A percentile compares a stretch with the other conserved stretches of the same genome.
Conservation (phyloP, 64 coral and sea anemone genomes). For the Anthopleura sola region DNA sequence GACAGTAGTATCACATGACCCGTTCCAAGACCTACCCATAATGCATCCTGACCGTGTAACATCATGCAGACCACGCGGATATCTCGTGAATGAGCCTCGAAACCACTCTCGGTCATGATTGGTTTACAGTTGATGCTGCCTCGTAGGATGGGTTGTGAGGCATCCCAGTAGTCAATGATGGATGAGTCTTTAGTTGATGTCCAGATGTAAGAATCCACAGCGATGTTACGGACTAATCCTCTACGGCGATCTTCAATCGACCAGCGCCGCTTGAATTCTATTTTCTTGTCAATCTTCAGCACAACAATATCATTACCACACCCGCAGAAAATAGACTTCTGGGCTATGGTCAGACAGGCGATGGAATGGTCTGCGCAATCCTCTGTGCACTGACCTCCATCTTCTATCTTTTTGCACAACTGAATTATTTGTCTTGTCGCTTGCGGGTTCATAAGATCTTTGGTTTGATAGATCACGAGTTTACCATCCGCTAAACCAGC, state of each 20-base stretch:
- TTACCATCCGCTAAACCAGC: conserved; percentile 85
- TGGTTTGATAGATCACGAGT: conserved; percentile 64
- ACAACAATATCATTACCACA: conserved; percentile 78
- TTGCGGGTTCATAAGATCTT: conserved; percentile 31
- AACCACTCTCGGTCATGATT: conserved; percentile 37
- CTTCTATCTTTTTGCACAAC: conserved; percentile 12
- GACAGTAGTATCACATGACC: conserved; percentile 87
- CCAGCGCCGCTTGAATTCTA: conserved; percentile 71
- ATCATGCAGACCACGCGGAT: conserved; percentile 82
- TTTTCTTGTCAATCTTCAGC: conserved; percentile 8
- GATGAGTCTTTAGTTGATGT: conserved; percentile 72
- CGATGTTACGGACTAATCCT: conserved; percentile 81
- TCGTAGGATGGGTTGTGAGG: conserved; percentile 36
- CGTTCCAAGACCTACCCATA: conserved; percentile 87
- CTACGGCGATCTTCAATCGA: conserved; percentile 38
- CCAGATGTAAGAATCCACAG: conserved; percentile 67
- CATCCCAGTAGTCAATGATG: conserved; percentile 70
- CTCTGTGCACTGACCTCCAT: not conserved
- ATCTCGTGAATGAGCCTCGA: conserved; percentile 41
- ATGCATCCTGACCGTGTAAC: conserved; percentile 33
- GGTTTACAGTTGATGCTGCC: conserved; percentile 59
- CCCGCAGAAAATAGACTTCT: conserved; percentile 74
- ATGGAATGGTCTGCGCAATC: conserved; percentile 27
- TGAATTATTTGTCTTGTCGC: conserved; percentile 26
- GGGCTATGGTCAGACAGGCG: conserved; percentile 47